Evolutionary conservation across 2,797 vertebrate species (phyloP), one percentile per base, ranked within the genome.

Genomic region (Oceanodroma leucorhoa): DNA sequence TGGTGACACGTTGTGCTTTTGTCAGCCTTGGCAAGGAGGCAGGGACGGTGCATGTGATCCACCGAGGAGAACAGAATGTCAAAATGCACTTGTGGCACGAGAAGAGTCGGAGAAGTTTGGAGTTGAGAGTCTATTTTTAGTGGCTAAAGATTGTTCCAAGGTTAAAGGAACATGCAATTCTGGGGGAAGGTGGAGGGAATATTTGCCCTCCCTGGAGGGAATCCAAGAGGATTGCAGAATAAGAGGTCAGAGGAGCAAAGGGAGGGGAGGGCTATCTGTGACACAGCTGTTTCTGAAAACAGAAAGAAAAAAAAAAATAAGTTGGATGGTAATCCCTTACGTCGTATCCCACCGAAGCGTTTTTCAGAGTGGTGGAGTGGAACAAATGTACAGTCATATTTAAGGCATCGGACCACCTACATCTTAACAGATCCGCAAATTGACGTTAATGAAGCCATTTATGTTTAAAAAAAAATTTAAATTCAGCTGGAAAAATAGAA

Each of bases 401-500:
- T 86, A 94, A 96, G 58, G 71, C 94, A 91, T 83, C 9, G 4
- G 95, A 96, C 95, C 96, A 96, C 95, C 90, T 95, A 92, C 93
- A 2, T 94, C 83, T 95, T 66, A 94, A 90, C 91, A 95, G 95
- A 89, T 91, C 94, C 14, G 5, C 94, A 97, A 96, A 91, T 94
- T 48, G 79, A 95, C 5, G 1, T 80, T 95, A 96, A 95, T 92
- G 89, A 92, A 73, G 76, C 89, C 91, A 84, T 94, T 96, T 94
- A 60, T 45, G 79, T 48, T n/a, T 26, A 3, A 71, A 91, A 87
- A 92, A 67, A 71, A 50, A 32, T 91, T 86, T 54, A 71, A 94
- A 94, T 96, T 96, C 95, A 95, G 90, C 95, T 97, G 97, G 87
- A 95, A 97, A 97, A 97, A 95, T 90, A 97, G 95, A 95, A 93